These are phyloP conservation scores for Schizotus pectinicornis DNA, from an alignment of 2,888 invertebrate species.

Conservation along the genomic window DNA sequence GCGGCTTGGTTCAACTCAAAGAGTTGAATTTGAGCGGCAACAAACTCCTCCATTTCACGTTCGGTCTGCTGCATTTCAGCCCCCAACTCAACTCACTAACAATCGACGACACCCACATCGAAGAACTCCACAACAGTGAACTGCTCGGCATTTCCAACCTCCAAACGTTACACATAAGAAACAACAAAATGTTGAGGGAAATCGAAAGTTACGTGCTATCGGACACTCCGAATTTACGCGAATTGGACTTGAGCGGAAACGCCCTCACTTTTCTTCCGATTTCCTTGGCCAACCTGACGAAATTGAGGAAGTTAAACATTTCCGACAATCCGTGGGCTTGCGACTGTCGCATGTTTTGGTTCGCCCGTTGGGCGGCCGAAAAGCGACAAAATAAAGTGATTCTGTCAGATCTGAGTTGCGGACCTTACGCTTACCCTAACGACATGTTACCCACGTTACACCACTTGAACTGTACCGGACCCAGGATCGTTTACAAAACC, in stretches of 20 bases:
- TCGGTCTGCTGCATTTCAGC: constrained; percentile 70
- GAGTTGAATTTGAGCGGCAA: constrained; percentile 67
- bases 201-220: constrained; percentile 69
- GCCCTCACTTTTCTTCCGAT: constrained; percentile 73
- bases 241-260: constrained; percentile 75
- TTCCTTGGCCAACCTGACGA: constrained; percentile 69
- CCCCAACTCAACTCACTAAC: constrained; percentile 65
- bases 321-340: constrained; percentile 83
- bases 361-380: constrained; percentile 52
- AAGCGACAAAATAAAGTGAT: constrained; percentile 59
- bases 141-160: constrained; percentile 69
- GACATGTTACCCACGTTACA: constrained; percentile 72
- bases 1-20: constrained; percentile 64
- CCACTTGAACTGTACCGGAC: constrained; percentile 73
- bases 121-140: constrained; percentile 69
- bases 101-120: constrained; percentile 71
- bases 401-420: constrained; percentile 69
- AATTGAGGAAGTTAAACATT: constrained; percentile 70
- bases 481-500: constrained; percentile 65
- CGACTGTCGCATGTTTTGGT: constrained; percentile 72
- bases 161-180: constrained; percentile 65
- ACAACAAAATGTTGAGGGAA: constrained; percentile 66
- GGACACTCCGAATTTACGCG: constrained; percentile 66
- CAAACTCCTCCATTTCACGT: constrained; percentile 63
- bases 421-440: constrained; percentile 65